Conservation (phyloP, 2,113 vertebrate species). For the Nothoprocta pentlandii region DNA sequence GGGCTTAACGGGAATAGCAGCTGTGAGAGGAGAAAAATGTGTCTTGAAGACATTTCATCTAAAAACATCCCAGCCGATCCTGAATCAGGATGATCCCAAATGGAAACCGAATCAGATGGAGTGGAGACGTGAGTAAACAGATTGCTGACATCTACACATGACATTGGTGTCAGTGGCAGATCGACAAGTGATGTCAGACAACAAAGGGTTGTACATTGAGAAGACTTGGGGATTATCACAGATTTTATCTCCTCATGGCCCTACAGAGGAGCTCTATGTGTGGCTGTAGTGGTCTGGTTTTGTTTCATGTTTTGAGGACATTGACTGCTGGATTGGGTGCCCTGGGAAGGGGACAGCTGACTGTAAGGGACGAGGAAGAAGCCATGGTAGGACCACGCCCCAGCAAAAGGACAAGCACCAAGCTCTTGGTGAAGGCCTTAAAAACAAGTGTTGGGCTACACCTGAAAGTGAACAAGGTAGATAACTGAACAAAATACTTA, state of each 20-base stretch:
- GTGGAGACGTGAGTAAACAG: background rate
- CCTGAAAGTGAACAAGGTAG: background rate
- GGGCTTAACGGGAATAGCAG: background rate
- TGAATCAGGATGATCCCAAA: too few relatives aligned
- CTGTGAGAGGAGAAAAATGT: background rate
- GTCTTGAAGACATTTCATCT: background rate
- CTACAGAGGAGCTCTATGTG: background rate
- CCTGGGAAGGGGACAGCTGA: background rate
- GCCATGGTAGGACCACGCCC: background rate
- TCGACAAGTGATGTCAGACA: background rate
- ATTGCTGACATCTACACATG: background rate
- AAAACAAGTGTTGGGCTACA: background rate
- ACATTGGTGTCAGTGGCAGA: background rate
- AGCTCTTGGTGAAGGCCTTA: background rate
- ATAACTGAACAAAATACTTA: background rate
- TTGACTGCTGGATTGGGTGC: background rate
- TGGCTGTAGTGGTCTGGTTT: background rate
- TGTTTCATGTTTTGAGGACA: background rate
- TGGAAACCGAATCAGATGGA: background rate
- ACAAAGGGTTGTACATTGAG: background rate
- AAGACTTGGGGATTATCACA: background rate
- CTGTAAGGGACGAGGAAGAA: background rate
- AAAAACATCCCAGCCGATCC: background rate
- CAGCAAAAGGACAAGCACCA: background rate
- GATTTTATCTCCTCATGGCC: background rate